Conservation (phyloP, 2,113 vertebrate genomes). For the Otolemur garnettii region DNA sequence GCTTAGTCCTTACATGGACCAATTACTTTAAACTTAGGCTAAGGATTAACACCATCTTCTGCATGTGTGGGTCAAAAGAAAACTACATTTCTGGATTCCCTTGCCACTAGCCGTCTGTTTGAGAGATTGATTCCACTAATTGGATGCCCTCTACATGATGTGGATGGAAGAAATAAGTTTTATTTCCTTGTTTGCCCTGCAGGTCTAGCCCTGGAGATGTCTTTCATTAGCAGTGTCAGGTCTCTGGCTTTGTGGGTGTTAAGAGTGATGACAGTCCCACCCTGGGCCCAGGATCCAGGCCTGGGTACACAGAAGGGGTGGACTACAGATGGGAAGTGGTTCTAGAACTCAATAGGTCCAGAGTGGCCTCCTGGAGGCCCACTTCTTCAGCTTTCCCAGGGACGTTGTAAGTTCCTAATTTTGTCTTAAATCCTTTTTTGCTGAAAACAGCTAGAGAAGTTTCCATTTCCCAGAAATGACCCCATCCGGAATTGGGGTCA, state of each 20-base stretch:
- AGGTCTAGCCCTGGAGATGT: background rate
- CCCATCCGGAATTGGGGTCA: background rate
- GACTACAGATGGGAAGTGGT: background rate
- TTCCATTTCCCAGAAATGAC: background rate
- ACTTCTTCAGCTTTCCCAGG: background rate
- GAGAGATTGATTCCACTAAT: background rate
- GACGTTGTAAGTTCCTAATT: background rate
- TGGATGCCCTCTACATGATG: background rate
- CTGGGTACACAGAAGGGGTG: background rate
- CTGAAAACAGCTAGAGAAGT: background rate
- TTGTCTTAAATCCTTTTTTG: background rate
- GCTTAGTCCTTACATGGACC: background rate
- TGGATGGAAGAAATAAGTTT: background rate
- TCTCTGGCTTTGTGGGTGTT: background rate
- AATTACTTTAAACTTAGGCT: background rate
- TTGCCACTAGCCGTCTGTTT: no score
- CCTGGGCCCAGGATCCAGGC: background rate
- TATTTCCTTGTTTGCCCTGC: accelerated
- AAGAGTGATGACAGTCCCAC: background rate
- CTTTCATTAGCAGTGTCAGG: background rate
- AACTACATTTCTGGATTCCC: background rate
- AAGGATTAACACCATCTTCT: background rate
- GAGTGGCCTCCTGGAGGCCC: background rate
- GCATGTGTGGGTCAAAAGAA: background rate
- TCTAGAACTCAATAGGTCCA: background rate